Conservation (phyloP, 1,140 invertebrate species). For the Oreohelix idahoensis region DNA sequence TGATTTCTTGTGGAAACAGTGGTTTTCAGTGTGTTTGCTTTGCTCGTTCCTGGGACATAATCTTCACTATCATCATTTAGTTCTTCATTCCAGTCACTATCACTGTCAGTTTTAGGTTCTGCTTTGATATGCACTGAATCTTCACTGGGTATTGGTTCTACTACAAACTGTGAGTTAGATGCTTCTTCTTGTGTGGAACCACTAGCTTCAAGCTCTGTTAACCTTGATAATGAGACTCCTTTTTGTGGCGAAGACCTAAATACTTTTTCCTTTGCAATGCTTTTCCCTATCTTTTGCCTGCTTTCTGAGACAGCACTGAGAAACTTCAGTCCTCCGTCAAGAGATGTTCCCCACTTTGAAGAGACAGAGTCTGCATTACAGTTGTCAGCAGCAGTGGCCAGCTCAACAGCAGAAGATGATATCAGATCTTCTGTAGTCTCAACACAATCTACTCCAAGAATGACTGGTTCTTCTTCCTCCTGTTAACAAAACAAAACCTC, state of each 20-base stretch:
- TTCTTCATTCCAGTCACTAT: conserved; percentile 37
- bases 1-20: not conserved
- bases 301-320: conserved; percentile 39
- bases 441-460: conserved; percentile 38
- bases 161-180: not conserved
- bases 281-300: conserved; percentile 37
- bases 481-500: conserved; percentile 9
- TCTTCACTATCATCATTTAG: conserved; percentile 40
- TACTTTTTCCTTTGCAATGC: not conserved
- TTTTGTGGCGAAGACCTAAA: conserved; percentile 19
- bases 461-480: conserved; percentile 43
- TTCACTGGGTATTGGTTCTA: not conserved
- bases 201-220: not conserved
- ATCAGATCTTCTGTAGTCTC: conserved; percentile 38
- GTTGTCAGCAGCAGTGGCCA: not conserved
- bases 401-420: not conserved
- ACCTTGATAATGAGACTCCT: not conserved
- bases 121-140: not conserved
- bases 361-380: not conserved
- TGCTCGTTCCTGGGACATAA: conserved; percentile 17
- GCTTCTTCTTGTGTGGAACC: not conserved
- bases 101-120: conserved; percentile 28
- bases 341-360: conserved; percentile 5
- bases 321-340: conserved; percentile 29
- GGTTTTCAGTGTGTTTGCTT: not conserved